Conservation (phyloP, 2,888 invertebrate genomes). For the Pharmacophagus antenor region DNA sequence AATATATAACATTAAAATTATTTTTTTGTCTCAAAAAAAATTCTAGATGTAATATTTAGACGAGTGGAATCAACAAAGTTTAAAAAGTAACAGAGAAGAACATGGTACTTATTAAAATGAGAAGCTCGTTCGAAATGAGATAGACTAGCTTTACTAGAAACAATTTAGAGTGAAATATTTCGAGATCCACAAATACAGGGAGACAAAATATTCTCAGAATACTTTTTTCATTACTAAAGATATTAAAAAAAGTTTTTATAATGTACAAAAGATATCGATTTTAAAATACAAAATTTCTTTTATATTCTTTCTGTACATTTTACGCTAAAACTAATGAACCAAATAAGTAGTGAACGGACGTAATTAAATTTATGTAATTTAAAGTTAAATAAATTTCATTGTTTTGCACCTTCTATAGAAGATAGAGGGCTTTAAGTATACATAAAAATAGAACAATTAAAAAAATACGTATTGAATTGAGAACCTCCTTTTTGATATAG, state of each 20-base stretch:
- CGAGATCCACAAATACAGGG: constrained; percentile 2
- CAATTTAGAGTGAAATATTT: not conserved
- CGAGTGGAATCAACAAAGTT: not conserved
- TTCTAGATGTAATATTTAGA: not conserved
- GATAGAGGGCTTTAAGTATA: too few relatives aligned
- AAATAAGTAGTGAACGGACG: too few relatives aligned
- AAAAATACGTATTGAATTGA: too few relatives aligned
- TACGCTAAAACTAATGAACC: not conserved
- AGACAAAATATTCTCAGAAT: not conserved
- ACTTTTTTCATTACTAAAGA: not conserved
- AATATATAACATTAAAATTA: not conserved
- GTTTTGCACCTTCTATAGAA: too few relatives aligned
- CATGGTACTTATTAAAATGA: not conserved
- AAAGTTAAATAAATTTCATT: not conserved
- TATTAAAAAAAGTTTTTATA: not conserved
- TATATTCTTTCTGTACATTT: not conserved
- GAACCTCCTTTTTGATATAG: too few relatives aligned
- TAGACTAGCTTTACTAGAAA: too few relatives aligned
- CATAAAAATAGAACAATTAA: too few relatives aligned
- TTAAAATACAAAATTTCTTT: not conserved
- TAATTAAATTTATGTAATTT: too few relatives aligned
- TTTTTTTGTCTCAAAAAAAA: not conserved
- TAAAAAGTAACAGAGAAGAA: not conserved
- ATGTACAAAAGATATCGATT: too few relatives aligned
- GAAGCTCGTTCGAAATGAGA: not conserved